These are phyloP conservation scores for Rhaphigaster nebulosa DNA, from an alignment of 2,888 invertebrate species.

Conservation along the genomic window DNA sequence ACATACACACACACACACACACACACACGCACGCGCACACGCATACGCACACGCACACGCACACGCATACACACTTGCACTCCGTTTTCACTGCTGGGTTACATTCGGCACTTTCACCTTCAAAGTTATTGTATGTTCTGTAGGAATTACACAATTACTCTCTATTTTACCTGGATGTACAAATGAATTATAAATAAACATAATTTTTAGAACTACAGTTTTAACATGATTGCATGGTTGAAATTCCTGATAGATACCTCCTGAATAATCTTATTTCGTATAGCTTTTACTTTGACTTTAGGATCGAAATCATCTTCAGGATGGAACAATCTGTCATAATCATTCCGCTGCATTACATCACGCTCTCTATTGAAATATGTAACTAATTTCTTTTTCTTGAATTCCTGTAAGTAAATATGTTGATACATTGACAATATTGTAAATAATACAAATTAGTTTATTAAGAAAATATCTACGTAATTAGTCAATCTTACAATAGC, in stretches of 20 bases:
- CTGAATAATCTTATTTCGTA: slow-evolving; percentile 62
- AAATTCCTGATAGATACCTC: slow-evolving; percentile 59
- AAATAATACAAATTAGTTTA: background rate
- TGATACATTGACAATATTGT: background rate
- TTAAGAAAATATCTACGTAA: background rate
- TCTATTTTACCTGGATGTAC: no score
- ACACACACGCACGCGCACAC: no score
- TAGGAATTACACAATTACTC: no score
- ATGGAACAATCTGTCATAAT: slow-evolving; percentile 61
- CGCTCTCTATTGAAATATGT: slow-evolving; percentile 60
- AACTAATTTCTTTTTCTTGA: slow-evolving; percentile 50
- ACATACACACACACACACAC: no score
- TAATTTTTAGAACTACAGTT: no score
- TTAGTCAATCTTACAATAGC: background rate
- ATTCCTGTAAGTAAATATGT: slow-evolving; percentile 47
- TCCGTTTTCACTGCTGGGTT: no score
- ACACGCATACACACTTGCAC: no score
- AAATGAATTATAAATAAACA: no score
- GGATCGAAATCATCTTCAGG: slow-evolving; percentile 60
- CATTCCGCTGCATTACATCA: slow-evolving; percentile 24
- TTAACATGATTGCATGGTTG: no score
- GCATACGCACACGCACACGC: no score
- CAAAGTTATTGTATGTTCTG: no score
- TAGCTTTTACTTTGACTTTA: slow-evolving; percentile 60
- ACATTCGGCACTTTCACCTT: no score